Evolutionary conservation across 2,888 invertebrate species (phyloP), one percentile per base, ranked within the genome.

Genomic region (Nudaria mundana): DNA sequence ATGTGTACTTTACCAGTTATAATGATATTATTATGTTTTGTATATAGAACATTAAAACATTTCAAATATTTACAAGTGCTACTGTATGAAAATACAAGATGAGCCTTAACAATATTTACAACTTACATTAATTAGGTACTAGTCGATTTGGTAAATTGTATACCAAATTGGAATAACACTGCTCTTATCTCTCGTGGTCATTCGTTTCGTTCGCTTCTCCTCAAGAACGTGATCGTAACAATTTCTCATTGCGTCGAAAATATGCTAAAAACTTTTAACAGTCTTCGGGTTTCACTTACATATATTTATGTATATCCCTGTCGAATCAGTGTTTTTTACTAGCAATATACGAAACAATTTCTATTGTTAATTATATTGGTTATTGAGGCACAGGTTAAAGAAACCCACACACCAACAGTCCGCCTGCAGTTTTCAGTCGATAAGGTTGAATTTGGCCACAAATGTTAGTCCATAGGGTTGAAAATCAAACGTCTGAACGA

Each of bases 201-300:
- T 64, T 73, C 66, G 65, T 66, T 67, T 58, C 54, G 50, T 66
- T 56, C 59, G 52, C 46, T 58, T 53, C 56, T 56, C 65, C 58
- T 64, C 61, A 63, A 65, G 63, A 66, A 59, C 48, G 66, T 70
- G 65, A 68, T 68, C 70, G 63, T 66, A 62, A 66, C 51, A 65
- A 70, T 71, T 65, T 67, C 62, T 52, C 31, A 67, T 67, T 71
- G 66, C 60, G 69, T 72, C 73, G 70, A 79, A 78, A 81, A 81
- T 81, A 82, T 80, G 49, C 76, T 85, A 87, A 73, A 78, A 80
- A 77, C 72, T 78, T 83, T 81, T 72, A 76, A 79, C 88, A 88
- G 88, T 88, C 88, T 88, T 88, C 81, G 8, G 74, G 76, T 81
- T 86, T 76, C 76, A 76, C 86, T 88, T 86, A 87, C 71, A 81